Base-by-base conservation (phyloP, 2,113 vertebrate genomes). In the Bos taurus region DNA sequence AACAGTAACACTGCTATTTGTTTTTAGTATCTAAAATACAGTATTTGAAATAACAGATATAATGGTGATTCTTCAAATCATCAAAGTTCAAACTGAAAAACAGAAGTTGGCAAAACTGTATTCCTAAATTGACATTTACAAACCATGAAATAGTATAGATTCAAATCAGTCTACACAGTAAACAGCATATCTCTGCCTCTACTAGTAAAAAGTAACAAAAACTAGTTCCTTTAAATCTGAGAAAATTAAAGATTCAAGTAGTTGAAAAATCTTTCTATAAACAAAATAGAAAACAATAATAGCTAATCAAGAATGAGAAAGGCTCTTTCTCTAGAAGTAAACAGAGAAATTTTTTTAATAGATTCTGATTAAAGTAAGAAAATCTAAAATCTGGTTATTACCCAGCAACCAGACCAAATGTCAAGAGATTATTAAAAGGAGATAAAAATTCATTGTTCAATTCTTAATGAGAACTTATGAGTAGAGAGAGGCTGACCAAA, bases 21-120 rank as follows among this genome's bases (percentile, higher is more conserved):
- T 21, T 97, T 93, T 71, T 93, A 95, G 83, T 96, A 91, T 28
- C 40, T 83, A 91, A 91, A 40, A 36, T 90, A 57, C 3, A 90
- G 59, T 74, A 95, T 46, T 52, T 94, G 50, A 96, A 90, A 48
- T 81, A 95, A 93, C 19, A 52, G 46, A 95, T 30, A 67, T 48
- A 86, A 94, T 19, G 15, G 7, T 88, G 15, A 60, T 74, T 92
- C 21, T 88, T 93, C 30, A 93, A 96, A 93, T 82, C 64, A 94
- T 59, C 19, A 64, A 94, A 71, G 46, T n/a, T 97, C n/a, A 94
- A 10, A 90, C 0, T 87, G 67, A 84, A 93, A 97, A 95, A 84
- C 0, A 89, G 13, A 84, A 89, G 4, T 71, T 43, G 15, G 48
- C 33, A 84, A 8, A 84, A 71, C 40, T 85, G 19, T 77, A 92